phyloP scores from a whole-genome alignment of 2,888 invertebrate species.

The Mycalesis mineus region DNA sequence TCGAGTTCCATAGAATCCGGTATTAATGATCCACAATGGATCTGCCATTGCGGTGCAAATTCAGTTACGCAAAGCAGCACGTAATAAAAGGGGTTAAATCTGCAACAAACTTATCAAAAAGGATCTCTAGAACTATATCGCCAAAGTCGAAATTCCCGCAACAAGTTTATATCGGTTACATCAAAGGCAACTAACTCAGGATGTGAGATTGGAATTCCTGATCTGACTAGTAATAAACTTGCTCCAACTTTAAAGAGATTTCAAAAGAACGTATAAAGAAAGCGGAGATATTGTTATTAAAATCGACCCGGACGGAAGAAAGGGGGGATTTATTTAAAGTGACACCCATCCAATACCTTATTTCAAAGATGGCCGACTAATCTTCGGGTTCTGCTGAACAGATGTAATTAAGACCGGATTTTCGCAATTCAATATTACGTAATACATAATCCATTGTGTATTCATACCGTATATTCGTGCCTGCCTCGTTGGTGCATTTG shows the following conservation, averaged over 20 bases:
- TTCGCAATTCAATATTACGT: neutral
- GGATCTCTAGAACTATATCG: slow-evolving; percentile 33
- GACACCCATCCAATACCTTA: slow-evolving; percentile 49
- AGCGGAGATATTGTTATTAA: slow-evolving; percentile 64
- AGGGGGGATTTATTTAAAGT: slow-evolving; percentile 50
- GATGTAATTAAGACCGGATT: slow-evolving; percentile 33
- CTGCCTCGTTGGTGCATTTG: no score
- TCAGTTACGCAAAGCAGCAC: slow-evolving; percentile 34
- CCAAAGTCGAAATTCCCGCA: slow-evolving; percentile 37
- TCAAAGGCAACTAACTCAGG: slow-evolving; percentile 69
- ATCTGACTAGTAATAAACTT: slow-evolving; percentile 76
- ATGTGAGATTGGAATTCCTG: slow-evolving; percentile 76
- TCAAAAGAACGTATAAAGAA: slow-evolving; percentile 72
- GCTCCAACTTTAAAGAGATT: slow-evolving; percentile 62
- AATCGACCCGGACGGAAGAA: slow-evolving; percentile 60
- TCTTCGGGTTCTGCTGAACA: slow-evolving; percentile 49
- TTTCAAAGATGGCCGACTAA: slow-evolving; percentile 55
- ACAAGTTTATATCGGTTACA: slow-evolving; percentile 44
- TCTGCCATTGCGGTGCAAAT: slow-evolving; percentile 40
- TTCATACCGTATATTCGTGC: no score
- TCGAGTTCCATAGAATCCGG: slow-evolving; percentile 38
- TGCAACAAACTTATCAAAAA: slow-evolving; percentile 27
- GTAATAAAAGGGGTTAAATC: slow-evolving; percentile 29
- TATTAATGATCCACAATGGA: slow-evolving; percentile 42
- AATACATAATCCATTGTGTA: neutral